A percentile compares a stretch with the other conserved stretches of the same genome.
Evolutionary conservation across 2,113 vertebrate species (phyloP).

Genomic region (Pomatostomus ruficeps): DNA sequence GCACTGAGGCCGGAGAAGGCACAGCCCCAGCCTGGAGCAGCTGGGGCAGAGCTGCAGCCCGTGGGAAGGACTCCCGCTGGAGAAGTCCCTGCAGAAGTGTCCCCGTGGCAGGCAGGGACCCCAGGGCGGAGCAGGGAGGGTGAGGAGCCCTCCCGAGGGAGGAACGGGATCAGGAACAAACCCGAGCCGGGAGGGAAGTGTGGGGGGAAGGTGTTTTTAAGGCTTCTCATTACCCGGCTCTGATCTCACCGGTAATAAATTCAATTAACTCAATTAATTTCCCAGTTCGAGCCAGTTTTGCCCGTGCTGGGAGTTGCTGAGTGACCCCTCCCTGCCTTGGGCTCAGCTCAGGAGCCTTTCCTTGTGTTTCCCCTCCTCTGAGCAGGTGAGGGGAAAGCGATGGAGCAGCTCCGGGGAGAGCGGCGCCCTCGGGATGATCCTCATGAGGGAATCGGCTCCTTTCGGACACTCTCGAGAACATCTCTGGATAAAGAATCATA

Average conservation of each 20-base stretch:
- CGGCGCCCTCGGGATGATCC: not conserved
- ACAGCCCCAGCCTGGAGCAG: not conserved
- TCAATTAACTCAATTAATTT: not conserved
- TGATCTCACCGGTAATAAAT: not conserved
- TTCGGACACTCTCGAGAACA: not conserved
- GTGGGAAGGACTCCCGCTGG: not conserved
- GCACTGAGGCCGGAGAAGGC: not conserved
- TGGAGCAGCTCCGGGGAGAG: not conserved
- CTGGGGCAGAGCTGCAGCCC: not conserved
- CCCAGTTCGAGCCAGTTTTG: not conserved
- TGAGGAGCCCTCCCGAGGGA: not conserved
- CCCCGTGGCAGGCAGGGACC: too few species aligned
- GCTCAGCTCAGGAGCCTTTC: not conserved
- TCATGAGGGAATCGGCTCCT: accelerated
- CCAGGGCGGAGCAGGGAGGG: not conserved
- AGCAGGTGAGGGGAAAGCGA: not conserved
- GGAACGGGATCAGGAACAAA: not conserved
- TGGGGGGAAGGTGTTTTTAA: not conserved
- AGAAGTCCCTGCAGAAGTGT: too few species aligned
- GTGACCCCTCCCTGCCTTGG: not conserved
- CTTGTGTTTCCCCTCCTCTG: not conserved
- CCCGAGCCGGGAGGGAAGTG: not conserved
- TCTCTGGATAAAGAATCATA: too few species aligned
- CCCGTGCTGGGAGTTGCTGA: not conserved
- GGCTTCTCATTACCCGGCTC: not conserved